Conservation (phyloP, 2,113 vertebrate species). For the Eulemur macaco region DNA sequence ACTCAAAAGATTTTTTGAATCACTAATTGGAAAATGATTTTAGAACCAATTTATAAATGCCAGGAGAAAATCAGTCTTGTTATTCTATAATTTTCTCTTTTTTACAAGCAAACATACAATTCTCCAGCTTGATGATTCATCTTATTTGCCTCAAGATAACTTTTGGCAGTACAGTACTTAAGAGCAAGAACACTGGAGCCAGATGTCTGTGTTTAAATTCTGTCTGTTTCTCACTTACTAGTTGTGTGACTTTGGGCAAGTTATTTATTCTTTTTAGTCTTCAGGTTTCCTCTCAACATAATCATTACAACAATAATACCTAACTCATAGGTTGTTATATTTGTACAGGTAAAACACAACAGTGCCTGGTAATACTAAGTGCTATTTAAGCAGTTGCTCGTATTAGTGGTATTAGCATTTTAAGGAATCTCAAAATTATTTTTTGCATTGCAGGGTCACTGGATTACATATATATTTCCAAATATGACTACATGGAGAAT, state of each 20-base stretch:
- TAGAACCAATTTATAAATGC: background rate
- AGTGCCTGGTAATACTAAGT: background rate
- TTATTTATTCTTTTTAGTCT: background rate
- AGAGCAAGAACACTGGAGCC: background rate
- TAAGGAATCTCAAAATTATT: slow-evolving; percentile 1
- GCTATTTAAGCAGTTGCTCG: background rate
- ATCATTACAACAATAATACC: background rate
- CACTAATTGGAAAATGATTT: background rate
- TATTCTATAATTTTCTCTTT: background rate
- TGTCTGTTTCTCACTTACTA: background rate
- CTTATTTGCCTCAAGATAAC: background rate
- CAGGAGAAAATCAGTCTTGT: background rate
- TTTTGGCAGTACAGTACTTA: background rate
- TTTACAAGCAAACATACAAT: background rate
- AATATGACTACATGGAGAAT: background rate
- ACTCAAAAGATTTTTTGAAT: background rate
- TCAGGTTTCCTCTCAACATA: background rate
- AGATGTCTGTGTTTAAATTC: background rate
- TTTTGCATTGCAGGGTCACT: background rate
- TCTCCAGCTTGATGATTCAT: background rate
- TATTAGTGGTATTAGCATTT: background rate
- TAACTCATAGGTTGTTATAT: background rate
- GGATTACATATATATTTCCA: background rate
- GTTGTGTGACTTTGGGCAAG: background rate
- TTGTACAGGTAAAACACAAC: background rate